Conservation (phyloP, 2,888 invertebrate genomes). For the Saturnia pavonia region DNA sequence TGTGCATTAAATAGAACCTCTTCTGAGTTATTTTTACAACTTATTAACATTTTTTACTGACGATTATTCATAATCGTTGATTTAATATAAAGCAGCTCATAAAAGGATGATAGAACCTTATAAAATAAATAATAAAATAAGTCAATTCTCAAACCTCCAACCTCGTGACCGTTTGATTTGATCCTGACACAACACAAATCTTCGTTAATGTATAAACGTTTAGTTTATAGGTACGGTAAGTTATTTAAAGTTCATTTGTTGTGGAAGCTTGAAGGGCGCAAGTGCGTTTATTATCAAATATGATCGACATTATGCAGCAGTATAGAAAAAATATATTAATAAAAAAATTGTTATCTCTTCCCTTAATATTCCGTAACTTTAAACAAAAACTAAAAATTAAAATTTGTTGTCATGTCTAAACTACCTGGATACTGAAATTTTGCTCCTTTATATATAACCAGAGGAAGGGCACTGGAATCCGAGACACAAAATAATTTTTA, state of each 20-base stretch:
- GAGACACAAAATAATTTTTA: too few species aligned
- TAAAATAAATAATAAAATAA: not conserved
- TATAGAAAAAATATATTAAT: too few species aligned
- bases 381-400: too few species aligned
- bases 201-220: conserved; percentile 57
- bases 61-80: not conserved
- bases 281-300: conserved; percentile 22
- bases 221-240: conserved; percentile 58
- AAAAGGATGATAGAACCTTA: too few species aligned
- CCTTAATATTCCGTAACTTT: too few species aligned
- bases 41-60: not conserved
- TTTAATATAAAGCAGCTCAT: not conserved
- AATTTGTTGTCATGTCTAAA: too few species aligned
- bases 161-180: not conserved
- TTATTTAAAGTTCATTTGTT: conserved; percentile 58
- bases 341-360: too few species aligned
- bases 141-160: not conserved
- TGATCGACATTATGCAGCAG: not conserved
- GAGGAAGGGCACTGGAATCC: too few species aligned
- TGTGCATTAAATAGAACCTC: not conserved
- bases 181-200: conserved; percentile 42
- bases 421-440: too few species aligned
- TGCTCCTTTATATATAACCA: too few species aligned
- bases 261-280: conserved; percentile 26
- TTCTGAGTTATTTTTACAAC: not conserved